Base-by-base conservation (phyloP, 2,797 vertebrate species). In the Fundulus diaphanus region DNA sequence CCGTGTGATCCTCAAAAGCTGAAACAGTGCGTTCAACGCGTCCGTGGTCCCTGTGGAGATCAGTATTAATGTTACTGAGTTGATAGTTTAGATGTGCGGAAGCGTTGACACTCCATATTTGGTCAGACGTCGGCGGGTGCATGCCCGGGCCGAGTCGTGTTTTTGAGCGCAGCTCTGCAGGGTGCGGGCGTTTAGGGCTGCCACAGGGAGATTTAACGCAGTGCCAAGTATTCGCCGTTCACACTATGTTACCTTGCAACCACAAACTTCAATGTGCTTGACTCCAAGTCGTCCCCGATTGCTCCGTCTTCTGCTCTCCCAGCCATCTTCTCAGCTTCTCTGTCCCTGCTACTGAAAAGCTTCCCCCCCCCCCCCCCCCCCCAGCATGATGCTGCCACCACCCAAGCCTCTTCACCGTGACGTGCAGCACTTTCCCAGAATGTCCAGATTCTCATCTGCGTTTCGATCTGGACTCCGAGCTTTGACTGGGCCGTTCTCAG, bases 61-160 rank as follows among this genome's bases (percentile, higher is more conserved):
- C 87, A 81, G 88, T 88, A 84, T 87, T 82, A 79, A 68, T 44
- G 77, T 87, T 85, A 88, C 87, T 74, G 87, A 86, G 66, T 76
- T 74, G 7, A 70, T 71, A 0, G 20, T 82, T 35, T 22, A 48
- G 46, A 67, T 9, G 42, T 52, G 40, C 44, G 52, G n/a, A 76
- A 72, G 59, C 18, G 77, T 79, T 72, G 59, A 29, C 59, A 24
- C 57, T 80, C 68, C 35, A 79, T 70, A 70, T 87, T 88, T 57
- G 79, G 87, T 79, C 74, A 78, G 65, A 81, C 72, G 0, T 46
- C 24, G 27, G 72, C 6, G 3, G 61, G 69, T 81, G 57, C 77
- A 74, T 74, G 81, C 77, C 63, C 71, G 77, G 76, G 87, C 75
- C 66, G 67, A 73, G 12, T 49, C 51, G 78, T 87, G 85, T 88